Evolutionary conservation across 1,140 invertebrate species (phyloP), one percentile per base, ranked within the genome.

Genomic region (Venturia canescens): DNA sequence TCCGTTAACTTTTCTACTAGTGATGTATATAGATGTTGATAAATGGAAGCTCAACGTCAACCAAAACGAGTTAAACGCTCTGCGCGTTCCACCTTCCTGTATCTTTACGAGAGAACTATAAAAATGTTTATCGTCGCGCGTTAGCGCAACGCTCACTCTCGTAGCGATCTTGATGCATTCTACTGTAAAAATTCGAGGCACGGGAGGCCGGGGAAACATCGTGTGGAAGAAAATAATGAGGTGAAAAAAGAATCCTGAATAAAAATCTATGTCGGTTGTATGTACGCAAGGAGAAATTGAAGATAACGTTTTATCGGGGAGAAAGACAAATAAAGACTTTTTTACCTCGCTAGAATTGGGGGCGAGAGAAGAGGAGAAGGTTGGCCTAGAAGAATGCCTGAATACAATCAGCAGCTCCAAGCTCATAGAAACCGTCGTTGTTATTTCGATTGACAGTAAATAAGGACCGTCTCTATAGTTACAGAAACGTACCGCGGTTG

Each of bases 101-200:
- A 85, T 86, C 81, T 86, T 86, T 85, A 85, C 82, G 80, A 82
- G 71, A 1, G n/a, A 53, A 63, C 57, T 60, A 80, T 86, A 85
- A 86, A 86, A 84, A 71, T 78, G 79, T 85, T 85, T 84, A 85
- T 80, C 80, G 81, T 82, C 79, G 60, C 29, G 71, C 74, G 66
- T 79, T 63, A 76, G 18, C 72, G 27, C 72, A 34, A 29, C 71
- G 53, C 26, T 60, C 27, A 63, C 50, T 26, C 60, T 23, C 21
- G 7, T 1, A 63, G 53, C 15, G 16, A 53, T 9, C 50, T 74
- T 53, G 21, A 53, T 74, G 72, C 72, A 76, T 76, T 74, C 23
- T 29, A 21, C 31, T 48, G 15, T 13, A 18, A n/a, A 31, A 23
- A 53, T 57, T 50, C 48, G 53, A 23, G 34, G 29, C 5, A 69